Percentiles rank a stretch among this genome's conserved stretches.
Conservation (phyloP, 2,888 invertebrate species). For the Iselma pallidipennis region DNA sequence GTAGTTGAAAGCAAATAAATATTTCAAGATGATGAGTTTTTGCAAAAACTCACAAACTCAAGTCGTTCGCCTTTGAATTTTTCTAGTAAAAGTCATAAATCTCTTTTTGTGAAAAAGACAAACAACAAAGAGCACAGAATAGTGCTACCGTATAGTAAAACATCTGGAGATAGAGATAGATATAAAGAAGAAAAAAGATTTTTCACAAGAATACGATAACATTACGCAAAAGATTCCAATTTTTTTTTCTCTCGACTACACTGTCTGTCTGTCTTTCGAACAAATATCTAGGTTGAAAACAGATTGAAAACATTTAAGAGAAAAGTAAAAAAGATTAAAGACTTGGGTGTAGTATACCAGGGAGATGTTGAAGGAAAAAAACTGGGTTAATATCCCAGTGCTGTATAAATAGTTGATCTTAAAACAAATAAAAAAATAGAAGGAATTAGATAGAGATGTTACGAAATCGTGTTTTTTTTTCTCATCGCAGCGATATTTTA, state of each 20-base stretch:
- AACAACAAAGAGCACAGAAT: neutral
- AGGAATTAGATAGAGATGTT: slow-evolving; percentile 1
- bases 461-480: neutral
- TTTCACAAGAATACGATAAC: neutral
- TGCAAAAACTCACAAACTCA: neutral
- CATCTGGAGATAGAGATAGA: neutral
- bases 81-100: neutral
- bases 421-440: slow-evolving; percentile 5
- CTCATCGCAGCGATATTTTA: neutral
- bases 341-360: neutral
- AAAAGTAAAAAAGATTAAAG: neutral
- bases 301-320: too few species aligned
- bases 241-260: too few species aligned
- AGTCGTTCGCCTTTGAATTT: neutral
- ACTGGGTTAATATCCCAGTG: slow-evolving; percentile 4
- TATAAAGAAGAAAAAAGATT: neutral
- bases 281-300: neutral
- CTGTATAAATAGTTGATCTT: slow-evolving; percentile 5
- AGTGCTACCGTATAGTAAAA: neutral
- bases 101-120: neutral
- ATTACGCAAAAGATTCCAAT: neutral
- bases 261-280: neutral
- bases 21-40: too few species aligned
- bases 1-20: too few species aligned
- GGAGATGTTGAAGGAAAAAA: neutral